Percentiles rank a stretch among this genome's conserved stretches.
Evolutionary conservation across 2,888 invertebrate species (phyloP).

Genomic region (Archips crataeganus): DNA sequence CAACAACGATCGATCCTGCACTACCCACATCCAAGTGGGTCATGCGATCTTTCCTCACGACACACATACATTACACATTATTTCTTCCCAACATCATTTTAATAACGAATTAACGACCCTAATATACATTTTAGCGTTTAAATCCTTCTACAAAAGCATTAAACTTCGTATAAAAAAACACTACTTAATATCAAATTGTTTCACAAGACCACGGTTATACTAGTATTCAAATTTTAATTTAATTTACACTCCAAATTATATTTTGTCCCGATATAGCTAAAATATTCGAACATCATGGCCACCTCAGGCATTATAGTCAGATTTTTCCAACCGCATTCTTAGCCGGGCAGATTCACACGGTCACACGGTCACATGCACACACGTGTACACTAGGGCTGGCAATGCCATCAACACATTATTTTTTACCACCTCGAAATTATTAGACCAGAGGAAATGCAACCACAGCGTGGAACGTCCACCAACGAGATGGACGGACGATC

Average conservation of each 20-base stretch:
- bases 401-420: conserved; percentile 18
- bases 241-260: background rate
- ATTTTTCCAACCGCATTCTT: conserved; percentile 77
- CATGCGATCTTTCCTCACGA: no score
- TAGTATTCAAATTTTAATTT: background rate
- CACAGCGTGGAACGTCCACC: no score
- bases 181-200: background rate
- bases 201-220: background rate
- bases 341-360: conserved; percentile 77
- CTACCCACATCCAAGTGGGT: no score
- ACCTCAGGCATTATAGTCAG: conserved; percentile 60
- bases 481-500: no score
- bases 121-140: no score
- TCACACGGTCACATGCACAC: conserved; percentile 54
- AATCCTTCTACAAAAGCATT: no score
- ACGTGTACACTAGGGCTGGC: conserved; percentile 30
- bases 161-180: background rate
- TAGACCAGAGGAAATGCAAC: no score
- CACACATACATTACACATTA: no score
- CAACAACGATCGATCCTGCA: no score
- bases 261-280: conserved; percentile 10
- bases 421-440: no score
- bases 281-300: conserved; percentile 53
- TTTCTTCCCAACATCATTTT: no score
- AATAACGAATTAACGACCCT: no score